phyloP scores from a whole-genome alignment of 2,888 invertebrate species.

The Hirudinaria manillensis region DNA sequence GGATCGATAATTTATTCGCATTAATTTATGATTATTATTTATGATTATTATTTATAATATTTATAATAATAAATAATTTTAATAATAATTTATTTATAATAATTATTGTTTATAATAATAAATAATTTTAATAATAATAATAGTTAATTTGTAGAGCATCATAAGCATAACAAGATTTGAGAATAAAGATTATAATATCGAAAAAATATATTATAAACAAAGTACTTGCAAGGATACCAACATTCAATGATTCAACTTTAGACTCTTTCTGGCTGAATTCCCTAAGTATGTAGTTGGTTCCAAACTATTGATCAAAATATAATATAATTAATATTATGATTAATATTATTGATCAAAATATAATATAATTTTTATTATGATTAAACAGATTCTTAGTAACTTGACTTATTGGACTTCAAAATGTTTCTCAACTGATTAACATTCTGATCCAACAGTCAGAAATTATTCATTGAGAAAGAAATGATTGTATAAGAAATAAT shows the following conservation, averaged over 20 bases:
- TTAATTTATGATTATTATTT: not conserved
- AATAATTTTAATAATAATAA: too few species aligned
- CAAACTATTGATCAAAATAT: slow-evolving; percentile 48
- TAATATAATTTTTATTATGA: too few species aligned
- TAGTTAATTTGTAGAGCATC: slow-evolving; percentile 12
- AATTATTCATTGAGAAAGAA: too few species aligned
- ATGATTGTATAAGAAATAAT: too few species aligned
- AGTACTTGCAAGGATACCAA: slow-evolving; percentile 31
- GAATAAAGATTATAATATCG: too few species aligned
- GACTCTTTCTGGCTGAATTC: slow-evolving; percentile 78
- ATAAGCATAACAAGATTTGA: not conserved
- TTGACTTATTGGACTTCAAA: too few species aligned
- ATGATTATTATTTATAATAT: too few species aligned
- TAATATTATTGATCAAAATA: not conserved
- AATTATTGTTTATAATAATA: too few species aligned
- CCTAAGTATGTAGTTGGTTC: slow-evolving; percentile 70
- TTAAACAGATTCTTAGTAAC: too few species aligned
- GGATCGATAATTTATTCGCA: not conserved
- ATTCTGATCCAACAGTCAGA: too few species aligned
- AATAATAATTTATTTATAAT: not conserved
- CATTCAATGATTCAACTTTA: slow-evolving; percentile 58
- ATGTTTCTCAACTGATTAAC: too few species aligned
- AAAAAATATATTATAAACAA: too few species aligned
- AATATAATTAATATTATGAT: slow-evolving; percentile 19
- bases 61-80: not conserved